Percentiles rank a stretch among this genome's conserved stretches.
Conservation (phyloP, 2,113 vertebrate species). For the Siniperca chuatsi region DNA sequence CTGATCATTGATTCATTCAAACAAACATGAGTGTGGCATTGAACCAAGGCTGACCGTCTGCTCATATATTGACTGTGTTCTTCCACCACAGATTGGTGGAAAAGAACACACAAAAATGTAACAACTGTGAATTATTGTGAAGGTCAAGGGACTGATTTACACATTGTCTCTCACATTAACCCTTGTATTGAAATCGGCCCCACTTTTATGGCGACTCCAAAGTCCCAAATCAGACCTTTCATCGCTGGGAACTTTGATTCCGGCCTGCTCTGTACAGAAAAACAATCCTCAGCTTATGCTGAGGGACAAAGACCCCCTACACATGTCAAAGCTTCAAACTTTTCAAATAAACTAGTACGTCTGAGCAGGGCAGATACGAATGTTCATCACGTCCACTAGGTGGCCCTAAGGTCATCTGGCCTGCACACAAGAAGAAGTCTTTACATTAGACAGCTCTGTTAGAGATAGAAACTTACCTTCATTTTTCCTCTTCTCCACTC, state of each 20-base stretch:
- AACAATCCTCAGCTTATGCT: not conserved
- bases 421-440: not conserved
- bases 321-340: not conserved
- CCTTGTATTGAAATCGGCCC: conserved; percentile 1
- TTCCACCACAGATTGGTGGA: not conserved
- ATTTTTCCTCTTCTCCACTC: conserved; percentile 78
- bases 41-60: conserved; percentile 49
- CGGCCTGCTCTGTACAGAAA: not conserved
- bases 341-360: not conserved
- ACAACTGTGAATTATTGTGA: not conserved
- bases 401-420: conserved; percentile 30
- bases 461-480: conserved; percentile 74
- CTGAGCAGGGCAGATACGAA: not conserved
- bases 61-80: conserved; percentile 13
- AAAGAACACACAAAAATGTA: not conserved
- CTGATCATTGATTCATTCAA: conserved; percentile 1
- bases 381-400: conserved; percentile 49
- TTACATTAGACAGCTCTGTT: not conserved
- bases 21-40: conserved; percentile 40
- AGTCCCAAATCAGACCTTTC: conserved; percentile 52
- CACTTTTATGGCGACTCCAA: conserved; percentile 51
- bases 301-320: not conserved
- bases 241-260: not conserved
- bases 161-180: not conserved
- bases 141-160: not conserved